Conservation (phyloP, 2,797 vertebrate species). For the Acropternis orthonyx region DNA sequence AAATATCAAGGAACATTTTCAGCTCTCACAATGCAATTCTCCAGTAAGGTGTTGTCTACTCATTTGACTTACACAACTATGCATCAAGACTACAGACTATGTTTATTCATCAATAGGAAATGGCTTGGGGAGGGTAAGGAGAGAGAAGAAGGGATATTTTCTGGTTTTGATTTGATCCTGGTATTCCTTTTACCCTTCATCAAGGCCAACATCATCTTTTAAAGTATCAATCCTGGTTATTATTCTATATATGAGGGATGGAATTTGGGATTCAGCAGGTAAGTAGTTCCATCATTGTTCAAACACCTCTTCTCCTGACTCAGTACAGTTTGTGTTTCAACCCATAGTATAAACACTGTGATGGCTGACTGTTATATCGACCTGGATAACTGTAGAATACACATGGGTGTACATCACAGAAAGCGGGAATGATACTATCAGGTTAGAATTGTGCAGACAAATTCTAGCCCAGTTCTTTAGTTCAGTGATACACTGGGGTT, state of each 20-base stretch:
- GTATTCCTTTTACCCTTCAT: neutral
- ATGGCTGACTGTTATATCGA: neutral
- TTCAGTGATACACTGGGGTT: neutral
- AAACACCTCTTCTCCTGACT: neutral
- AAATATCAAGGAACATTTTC: neutral
- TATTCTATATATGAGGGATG: neutral
- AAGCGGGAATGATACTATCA: neutral
- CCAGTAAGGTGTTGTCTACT: neutral
- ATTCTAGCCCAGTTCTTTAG: neutral
- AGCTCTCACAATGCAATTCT: neutral
- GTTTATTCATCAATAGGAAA: neutral
- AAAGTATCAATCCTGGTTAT: neutral
- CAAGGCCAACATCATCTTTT: neutral
- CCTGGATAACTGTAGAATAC: neutral
- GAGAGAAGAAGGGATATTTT: neutral
- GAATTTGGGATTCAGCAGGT: neutral
- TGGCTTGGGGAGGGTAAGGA: neutral
- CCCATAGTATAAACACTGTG: neutral
- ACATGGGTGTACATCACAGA: neutral
- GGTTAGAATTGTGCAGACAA: neutral
- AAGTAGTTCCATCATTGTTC: neutral
- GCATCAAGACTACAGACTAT: neutral
- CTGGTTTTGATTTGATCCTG: neutral
- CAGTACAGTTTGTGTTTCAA: neutral
- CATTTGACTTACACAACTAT: neutral